Percentiles rank a stretch among this genome's conserved stretches.
Conservation (phyloP, 2,797 vertebrate genomes). For the Protosalanx chinensis region DNA sequence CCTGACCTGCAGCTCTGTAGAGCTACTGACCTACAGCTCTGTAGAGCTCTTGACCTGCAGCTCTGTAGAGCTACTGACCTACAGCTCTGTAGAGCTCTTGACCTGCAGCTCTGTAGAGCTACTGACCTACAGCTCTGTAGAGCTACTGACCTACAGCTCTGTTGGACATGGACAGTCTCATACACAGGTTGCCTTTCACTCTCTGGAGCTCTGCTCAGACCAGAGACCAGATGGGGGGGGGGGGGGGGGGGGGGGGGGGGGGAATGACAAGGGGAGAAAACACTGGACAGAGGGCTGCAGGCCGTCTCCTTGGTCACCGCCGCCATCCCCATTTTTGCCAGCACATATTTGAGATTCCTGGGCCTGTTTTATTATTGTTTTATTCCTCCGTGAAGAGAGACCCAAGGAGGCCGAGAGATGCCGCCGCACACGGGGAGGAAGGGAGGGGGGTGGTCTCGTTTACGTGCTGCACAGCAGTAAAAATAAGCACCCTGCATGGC, state of each 20-base stretch:
- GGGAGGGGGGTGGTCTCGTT: constrained; percentile 25
- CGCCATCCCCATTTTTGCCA: constrained; percentile 29
- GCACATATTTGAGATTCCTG: constrained; percentile 51
- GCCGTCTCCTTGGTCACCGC: constrained; percentile 34
- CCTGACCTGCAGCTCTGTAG: no score
- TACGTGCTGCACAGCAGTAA: constrained; percentile 40
- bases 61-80: no score
- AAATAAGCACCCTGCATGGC: constrained; percentile 45
- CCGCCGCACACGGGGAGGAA: constrained; percentile 16
- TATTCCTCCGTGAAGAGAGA: constrained; percentile 44
- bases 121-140: no score
- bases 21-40: no score
- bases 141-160: not conserved
- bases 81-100: not conserved
- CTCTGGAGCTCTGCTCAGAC: not conserved
- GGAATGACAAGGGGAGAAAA: constrained; percentile 1
- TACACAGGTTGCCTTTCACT: no score
- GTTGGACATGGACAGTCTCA: not conserved
- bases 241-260: not conserved
- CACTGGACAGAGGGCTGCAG: not conserved
- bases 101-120: no score
- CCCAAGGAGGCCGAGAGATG: constrained; percentile 19
- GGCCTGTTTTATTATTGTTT: constrained; percentile 49
- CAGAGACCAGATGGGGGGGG: not conserved
- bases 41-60: no score